phyloP scores from a whole-genome alignment of 1,140 invertebrate genomes.

The roundworm (Caenorhabditis elegans) region WBcel235 BX284604.4:11659501-11660000 shows the following conservation, averaged over 20 bases:
- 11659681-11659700: too few relatives aligned
- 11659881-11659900: too few relatives aligned
- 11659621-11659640: not conserved
- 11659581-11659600: not conserved
- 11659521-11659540: too few relatives aligned
- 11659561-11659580: not conserved
- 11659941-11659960: too few relatives aligned
- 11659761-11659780: not conserved
- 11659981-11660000: too few relatives aligned
- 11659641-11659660: not conserved
- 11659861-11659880: too few relatives aligned
- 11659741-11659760: too few relatives aligned
- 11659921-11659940: not conserved
- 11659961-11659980: too few relatives aligned
- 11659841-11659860: not conserved
- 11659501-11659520: not conserved
- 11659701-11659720: too few relatives aligned
- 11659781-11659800: not conserved
- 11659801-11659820: too few relatives aligned
- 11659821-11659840: too few relatives aligned
- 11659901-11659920: not conserved
- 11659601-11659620: not conserved
- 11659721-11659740: too few relatives aligned
- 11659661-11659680: not conserved
- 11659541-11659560: not conserved